These are phyloP conservation scores for Lipophrys pholis DNA, from an alignment of 2,113 vertebrate genomes.

Conservation along the genomic window DNA sequence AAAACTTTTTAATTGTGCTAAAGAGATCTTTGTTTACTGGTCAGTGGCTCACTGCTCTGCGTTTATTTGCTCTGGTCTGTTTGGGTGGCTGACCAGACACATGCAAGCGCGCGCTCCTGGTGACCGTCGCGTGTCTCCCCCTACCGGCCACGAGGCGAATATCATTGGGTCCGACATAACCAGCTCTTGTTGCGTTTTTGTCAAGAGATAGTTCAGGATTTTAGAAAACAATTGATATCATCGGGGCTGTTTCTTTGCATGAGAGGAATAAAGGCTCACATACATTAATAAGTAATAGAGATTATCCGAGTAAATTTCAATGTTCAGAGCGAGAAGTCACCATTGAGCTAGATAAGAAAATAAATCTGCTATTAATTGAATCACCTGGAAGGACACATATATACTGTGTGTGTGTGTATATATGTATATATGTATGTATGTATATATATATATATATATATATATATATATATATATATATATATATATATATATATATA, in stretches of 20 bases:
- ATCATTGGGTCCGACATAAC: background rate
- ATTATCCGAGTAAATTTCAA: background rate
- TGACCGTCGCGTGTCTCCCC: constrained; percentile 56
- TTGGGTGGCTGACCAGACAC: background rate
- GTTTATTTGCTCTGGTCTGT: constrained; percentile 65
- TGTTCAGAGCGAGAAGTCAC: background rate
- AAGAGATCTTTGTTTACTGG: background rate
- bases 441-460: no score
- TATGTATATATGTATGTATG: no score
- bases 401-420: no score
- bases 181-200: background rate
- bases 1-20: background rate
- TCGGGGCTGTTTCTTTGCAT: background rate
- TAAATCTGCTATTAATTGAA: no score
- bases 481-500: no score
- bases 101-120: constrained; percentile 27
- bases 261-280: background rate
- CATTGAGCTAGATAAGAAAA: background rate
- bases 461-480: no score
- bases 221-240: background rate
- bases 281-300: background rate
- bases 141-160: constrained; percentile 37
- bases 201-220: background rate
- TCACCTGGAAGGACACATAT: no score
- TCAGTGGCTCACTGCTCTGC: constrained; percentile 22